Conservation (phyloP, 2,113 vertebrate species). For the Urocolius indicus region DNA sequence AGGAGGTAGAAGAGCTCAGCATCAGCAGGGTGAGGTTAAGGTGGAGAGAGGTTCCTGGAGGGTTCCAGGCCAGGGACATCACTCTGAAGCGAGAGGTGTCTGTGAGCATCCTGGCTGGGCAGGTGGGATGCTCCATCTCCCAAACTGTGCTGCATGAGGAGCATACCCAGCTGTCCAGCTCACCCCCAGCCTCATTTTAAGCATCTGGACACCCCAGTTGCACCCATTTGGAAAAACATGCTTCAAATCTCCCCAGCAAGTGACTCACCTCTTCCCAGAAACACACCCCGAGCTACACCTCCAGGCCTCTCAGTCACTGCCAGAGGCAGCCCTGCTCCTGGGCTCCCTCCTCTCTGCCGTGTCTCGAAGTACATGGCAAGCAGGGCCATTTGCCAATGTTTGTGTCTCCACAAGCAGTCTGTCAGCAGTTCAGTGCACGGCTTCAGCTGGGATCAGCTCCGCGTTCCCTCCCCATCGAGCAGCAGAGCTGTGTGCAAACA, state of each 20-base stretch:
- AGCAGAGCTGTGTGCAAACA: slow-evolving; percentile 68
- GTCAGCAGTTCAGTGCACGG: slow-evolving; percentile 49
- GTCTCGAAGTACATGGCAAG: slow-evolving; percentile 42
- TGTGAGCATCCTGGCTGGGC: neutral
- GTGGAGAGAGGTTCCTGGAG: neutral
- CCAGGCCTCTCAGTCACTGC: slow-evolving; percentile 13
- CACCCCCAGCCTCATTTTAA: neutral
- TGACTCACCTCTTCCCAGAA: neutral
- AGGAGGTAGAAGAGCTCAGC: neutral
- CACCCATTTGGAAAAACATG: neutral
- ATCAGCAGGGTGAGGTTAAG: neutral
- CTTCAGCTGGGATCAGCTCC: slow-evolving; percentile 66
- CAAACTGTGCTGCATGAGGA: neutral
- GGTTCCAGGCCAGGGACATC: neutral
- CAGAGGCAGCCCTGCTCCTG: slow-evolving; percentile 24
- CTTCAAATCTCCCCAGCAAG: neutral
- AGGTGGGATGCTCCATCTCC: neutral
- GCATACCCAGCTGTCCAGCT: fast-evolving
- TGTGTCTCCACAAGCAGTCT: slow-evolving; percentile 69
- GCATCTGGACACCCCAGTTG: neutral
- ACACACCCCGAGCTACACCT: neutral
- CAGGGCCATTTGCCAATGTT: slow-evolving; percentile 65
- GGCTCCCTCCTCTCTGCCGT: slow-evolving; percentile 5
- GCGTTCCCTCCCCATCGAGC: slow-evolving; percentile 61
- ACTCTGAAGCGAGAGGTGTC: neutral